A percentile compares a stretch with the other conserved stretches of the same genome.
These are phyloP conservation scores for Oncorhynchus mykiss DNA, from an alignment of 2,113 vertebrate species.

Conservation along the genomic window DNA sequence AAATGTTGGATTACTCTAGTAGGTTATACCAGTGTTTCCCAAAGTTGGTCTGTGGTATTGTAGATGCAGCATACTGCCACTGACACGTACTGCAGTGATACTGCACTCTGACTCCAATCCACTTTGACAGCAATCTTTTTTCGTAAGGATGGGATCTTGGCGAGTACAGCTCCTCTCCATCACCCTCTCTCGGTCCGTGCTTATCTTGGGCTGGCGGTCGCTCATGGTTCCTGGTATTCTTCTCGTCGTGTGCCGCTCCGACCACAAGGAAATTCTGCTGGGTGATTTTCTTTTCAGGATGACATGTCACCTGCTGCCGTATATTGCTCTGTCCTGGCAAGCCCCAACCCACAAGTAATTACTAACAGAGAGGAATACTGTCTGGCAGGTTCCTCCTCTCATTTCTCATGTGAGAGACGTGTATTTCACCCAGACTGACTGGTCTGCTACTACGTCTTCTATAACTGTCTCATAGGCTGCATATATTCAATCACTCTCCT, in stretches of 20 bases:
- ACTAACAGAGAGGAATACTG: slow-evolving; percentile 14
- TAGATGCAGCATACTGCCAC: too few relatives aligned
- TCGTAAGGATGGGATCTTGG: too few relatives aligned
- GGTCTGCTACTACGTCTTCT: background rate
- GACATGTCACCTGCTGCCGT: slow-evolving; percentile 32
- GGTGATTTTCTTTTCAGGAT: slow-evolving; percentile 28
- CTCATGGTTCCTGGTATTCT: background rate
- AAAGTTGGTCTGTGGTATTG: too few relatives aligned
- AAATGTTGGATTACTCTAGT: too few relatives aligned
- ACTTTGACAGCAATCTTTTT: too few relatives aligned
- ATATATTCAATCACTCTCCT: background rate
- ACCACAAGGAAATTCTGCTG: background rate
- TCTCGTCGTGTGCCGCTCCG: slow-evolving; percentile 17
- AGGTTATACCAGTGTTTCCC: too few relatives aligned
- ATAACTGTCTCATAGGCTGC: background rate
- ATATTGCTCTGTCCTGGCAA: slow-evolving; percentile 33
- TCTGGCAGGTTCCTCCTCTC: slow-evolving; percentile 3
- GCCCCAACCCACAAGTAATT: slow-evolving; percentile 10
- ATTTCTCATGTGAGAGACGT: slow-evolving; percentile 1
- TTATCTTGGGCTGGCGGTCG: background rate
- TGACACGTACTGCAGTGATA: too few relatives aligned
- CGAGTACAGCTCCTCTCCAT: too few relatives aligned
- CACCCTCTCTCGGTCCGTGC: too few relatives aligned
- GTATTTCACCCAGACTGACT: slow-evolving; percentile 6
- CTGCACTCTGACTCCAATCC: too few relatives aligned